Evolutionary conservation across 2,797 vertebrate genomes (phyloP).

Genomic region (Hypotaenidia okinawae): DNA sequence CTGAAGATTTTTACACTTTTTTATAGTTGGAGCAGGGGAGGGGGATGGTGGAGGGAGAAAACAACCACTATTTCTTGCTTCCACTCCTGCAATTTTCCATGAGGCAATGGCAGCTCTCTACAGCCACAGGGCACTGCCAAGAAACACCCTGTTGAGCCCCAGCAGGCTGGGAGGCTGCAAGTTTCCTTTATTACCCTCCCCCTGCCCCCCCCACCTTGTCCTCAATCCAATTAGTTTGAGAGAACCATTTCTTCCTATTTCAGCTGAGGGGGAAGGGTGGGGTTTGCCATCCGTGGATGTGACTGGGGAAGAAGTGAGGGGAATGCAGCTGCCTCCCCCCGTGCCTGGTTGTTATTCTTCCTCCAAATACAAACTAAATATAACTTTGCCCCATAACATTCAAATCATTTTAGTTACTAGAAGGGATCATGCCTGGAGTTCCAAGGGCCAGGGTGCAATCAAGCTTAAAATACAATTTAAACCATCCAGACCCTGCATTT

Average conservation of each 20-base stretch:
- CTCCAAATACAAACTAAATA: conserved; percentile 67
- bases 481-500: conserved; percentile 40
- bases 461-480: conserved; percentile 61
- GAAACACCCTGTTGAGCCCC: background rate
- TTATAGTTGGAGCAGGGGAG: background rate
- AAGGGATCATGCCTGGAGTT: conserved; percentile 63
- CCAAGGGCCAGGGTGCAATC: conserved; percentile 62
- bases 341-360: conserved; percentile 36
- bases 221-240: background rate
- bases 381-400: conserved; percentile 64
- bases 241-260: background rate
- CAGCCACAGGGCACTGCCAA: accelerated
- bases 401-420: conserved; percentile 64
- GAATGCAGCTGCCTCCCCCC: conserved; percentile 52
- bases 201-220: background rate
- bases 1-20: background rate
- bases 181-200: too few relatives aligned
- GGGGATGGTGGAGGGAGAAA: background rate
- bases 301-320: conserved; percentile 32
- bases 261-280: background rate
- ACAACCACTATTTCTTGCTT: background rate
- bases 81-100: background rate
- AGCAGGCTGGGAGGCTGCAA: background rate
- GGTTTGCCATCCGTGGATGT: background rate
- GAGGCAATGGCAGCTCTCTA: background rate